phyloP scores from a whole-genome alignment of 2,888 invertebrate species.

The Conistra vaccinii region DNA sequence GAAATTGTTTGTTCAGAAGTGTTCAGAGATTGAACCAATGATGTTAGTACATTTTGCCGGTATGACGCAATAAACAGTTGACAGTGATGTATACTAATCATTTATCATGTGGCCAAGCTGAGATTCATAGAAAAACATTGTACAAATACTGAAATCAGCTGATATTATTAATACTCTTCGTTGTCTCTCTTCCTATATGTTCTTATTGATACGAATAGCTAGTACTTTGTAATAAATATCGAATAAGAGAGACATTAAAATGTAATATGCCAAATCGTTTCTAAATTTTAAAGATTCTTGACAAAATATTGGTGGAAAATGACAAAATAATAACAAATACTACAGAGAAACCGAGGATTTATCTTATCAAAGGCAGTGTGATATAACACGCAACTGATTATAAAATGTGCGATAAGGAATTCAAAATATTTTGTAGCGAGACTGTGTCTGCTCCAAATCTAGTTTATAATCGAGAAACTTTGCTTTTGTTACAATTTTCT shows the following conservation, averaged over 20 bases:
- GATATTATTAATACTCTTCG: conserved; percentile 25
- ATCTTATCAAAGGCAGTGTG: conserved; percentile 37
- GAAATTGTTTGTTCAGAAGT: conserved; percentile 36
- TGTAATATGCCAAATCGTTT: conserved; percentile 26
- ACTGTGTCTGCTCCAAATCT: conserved; percentile 27
- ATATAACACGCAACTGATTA: conserved; percentile 25
- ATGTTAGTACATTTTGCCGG: conserved; percentile 50
- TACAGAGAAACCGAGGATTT: conserved; percentile 19
- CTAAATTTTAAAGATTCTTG: neutral
- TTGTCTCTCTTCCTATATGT: neutral
- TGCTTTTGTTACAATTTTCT: conserved; percentile 25
- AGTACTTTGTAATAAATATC: conserved; percentile 15
- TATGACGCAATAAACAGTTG: conserved; percentile 52
- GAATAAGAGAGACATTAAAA: conserved; percentile 4
- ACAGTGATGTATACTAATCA: conserved; percentile 60
- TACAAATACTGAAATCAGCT: conserved; percentile 32
- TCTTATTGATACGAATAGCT: conserved; percentile 8
- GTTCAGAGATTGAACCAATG: conserved; percentile 28
- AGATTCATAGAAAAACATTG: conserved; percentile 32
- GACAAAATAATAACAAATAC: conserved; percentile 28
- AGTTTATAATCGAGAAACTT: conserved; percentile 38
- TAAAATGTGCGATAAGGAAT: conserved; percentile 17
- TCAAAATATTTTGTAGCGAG: conserved; percentile 29
- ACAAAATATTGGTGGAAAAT: conserved; percentile 8
- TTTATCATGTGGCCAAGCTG: conserved; percentile 50